phyloP scores from a whole-genome alignment of 37 sponge, comb jelly and placozoan genomes.

The Beroe forskalii region DNA sequence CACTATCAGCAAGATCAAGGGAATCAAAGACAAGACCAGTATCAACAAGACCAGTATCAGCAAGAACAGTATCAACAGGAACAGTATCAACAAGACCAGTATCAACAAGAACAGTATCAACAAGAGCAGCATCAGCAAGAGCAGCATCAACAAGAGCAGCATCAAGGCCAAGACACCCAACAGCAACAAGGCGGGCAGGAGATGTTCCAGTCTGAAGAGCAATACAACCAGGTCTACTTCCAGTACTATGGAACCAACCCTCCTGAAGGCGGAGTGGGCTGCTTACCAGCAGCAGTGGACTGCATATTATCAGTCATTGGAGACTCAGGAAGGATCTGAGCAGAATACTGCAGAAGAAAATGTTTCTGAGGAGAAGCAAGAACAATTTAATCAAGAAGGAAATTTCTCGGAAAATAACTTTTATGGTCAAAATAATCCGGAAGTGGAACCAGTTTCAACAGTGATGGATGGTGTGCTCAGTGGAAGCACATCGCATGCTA shows the following conservation, averaged over 20 bases:
- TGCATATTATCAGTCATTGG: conserved; percentile 46
- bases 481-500: background rate
- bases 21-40: background rate
- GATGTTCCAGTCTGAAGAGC: conserved; percentile 6
- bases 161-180: background rate
- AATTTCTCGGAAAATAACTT: too few relatives aligned
- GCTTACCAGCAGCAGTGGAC: conserved; percentile 33
- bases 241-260: background rate
- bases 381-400: too few relatives aligned
- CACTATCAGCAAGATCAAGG: background rate
- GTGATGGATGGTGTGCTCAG: background rate
- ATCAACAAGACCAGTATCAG: background rate
- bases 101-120: background rate
- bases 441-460: background rate
- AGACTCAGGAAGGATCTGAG: background rate
- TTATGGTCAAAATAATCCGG: too few relatives aligned
- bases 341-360: background rate
- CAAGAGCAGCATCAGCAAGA: background rate
- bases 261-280: conserved; percentile 27
- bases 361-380: background rate
- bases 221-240: conserved; percentile 3
- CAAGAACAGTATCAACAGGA: background rate
- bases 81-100: background rate
- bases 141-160: conserved; percentile 3
- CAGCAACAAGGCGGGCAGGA: background rate